Evolutionary conservation across 2,797 vertebrate species (phyloP).

Genomic region (Uromys caudimaculatus): DNA sequence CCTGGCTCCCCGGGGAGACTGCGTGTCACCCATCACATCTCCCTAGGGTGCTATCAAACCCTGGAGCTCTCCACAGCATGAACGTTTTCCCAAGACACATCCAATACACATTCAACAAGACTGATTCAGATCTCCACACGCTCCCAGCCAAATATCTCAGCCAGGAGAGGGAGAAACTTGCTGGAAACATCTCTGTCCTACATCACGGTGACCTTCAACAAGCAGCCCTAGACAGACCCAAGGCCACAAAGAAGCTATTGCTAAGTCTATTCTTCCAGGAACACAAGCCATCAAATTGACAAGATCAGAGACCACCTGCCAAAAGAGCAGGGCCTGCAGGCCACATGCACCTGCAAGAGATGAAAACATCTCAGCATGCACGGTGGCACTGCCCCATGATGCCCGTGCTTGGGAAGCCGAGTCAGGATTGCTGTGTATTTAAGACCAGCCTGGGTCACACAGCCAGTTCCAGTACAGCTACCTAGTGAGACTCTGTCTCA

Average conservation of each 20-base stretch:
- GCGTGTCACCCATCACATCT: background rate
- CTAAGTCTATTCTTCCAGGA: background rate
- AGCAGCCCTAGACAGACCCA: background rate
- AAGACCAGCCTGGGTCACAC: background rate
- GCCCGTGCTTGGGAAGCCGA: background rate
- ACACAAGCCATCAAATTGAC: background rate
- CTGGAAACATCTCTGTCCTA: background rate
- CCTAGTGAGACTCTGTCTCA: background rate
- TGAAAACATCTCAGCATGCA: background rate
- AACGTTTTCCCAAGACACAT: background rate
- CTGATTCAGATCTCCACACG: background rate
- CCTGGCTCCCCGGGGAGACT: background rate
- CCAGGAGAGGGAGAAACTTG: background rate
- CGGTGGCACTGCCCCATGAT: background rate
- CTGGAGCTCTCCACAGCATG: background rate
- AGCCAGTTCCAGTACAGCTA: background rate
- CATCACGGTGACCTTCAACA: background rate
- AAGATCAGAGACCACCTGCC: background rate
- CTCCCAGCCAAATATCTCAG: background rate
- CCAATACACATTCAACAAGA: rapidly evolving
- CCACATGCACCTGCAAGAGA: rapidly evolving
- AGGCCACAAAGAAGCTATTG: background rate
- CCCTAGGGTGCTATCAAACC: conserved; percentile 10
- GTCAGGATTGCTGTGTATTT: background rate
- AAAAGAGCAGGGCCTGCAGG: background rate